Percentiles rank a stretch among this genome's conserved stretches.
Conservation (phyloP, 2,888 invertebrate species). For the Polyommatus iphigenia region DNA sequence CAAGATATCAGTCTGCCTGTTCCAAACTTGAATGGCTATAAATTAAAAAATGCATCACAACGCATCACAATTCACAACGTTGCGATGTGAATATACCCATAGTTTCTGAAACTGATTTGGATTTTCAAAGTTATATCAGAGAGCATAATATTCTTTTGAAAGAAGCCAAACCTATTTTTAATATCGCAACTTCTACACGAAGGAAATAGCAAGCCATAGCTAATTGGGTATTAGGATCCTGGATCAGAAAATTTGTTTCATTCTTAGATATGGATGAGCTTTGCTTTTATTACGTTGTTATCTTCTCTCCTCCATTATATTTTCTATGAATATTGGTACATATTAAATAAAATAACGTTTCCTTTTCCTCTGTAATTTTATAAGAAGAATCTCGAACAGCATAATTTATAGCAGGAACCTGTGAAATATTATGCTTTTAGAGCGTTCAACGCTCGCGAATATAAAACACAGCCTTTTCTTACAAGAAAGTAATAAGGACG, state of each 20-base stretch:
- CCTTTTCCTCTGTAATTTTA: background rate
- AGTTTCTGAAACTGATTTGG: too few relatives aligned
- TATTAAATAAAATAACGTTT: background rate
- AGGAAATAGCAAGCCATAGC: background rate
- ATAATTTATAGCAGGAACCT: background rate
- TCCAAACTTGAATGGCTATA: too few relatives aligned
- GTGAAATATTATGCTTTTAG: slow-evolving; percentile 6
- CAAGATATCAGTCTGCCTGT: too few relatives aligned
- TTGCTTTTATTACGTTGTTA: background rate
- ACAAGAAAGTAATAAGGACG: background rate
- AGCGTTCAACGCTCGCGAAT: background rate
- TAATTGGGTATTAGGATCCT: background rate
- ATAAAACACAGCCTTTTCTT: background rate
- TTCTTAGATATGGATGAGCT: background rate
- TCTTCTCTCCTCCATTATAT: background rate
- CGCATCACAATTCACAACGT: too few relatives aligned
- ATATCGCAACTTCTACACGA: too few relatives aligned
- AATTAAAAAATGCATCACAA: too few relatives aligned
- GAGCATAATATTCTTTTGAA: background rate
- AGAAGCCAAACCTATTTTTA: background rate
- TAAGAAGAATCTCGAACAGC: background rate
- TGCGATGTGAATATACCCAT: too few relatives aligned
- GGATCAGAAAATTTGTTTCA: too few relatives aligned
- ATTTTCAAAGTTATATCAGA: too few relatives aligned
- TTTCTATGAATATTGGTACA: background rate